A percentile compares a stretch with the other conserved stretches of the same genome.
Conservation (phyloP, 2,113 vertebrate species). For the Phaethornis superciliosus region DNA sequence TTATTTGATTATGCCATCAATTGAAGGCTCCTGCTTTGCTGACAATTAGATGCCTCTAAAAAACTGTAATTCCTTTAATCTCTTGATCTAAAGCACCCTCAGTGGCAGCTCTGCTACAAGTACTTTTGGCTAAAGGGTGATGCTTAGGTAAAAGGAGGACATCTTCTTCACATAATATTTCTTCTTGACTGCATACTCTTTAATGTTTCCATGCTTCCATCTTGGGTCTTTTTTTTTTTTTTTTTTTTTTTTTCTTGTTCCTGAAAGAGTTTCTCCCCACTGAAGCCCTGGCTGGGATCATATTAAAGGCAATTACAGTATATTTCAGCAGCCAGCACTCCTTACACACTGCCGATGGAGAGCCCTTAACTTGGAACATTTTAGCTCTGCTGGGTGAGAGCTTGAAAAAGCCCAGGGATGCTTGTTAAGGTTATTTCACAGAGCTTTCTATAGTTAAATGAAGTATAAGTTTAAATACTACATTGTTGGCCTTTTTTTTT, state of each 20-base stretch:
- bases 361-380: neutral
- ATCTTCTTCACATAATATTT: neutral
- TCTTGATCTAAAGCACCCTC: neutral
- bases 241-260: neutral
- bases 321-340: neutral
- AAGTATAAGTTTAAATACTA: conserved; percentile 39
- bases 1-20: neutral
- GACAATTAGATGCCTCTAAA: neutral
- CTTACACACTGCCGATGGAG: neutral
- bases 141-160: neutral
- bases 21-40: neutral
- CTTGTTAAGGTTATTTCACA: conserved; percentile 11
- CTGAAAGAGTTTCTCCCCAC: neutral
- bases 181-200: neutral
- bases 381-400: neutral
- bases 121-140: neutral
- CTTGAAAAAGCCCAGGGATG: conserved; percentile 3
- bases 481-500: neutral
- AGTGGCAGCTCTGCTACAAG: neutral
- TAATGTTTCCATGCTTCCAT: neutral
- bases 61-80: neutral
- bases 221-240: neutral
- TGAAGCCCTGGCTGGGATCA: neutral
- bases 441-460: neutral
- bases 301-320: neutral